Evolutionary conservation across 2,888 invertebrate genomes (phyloP).

Genomic region (Anodontia alba): DNA sequence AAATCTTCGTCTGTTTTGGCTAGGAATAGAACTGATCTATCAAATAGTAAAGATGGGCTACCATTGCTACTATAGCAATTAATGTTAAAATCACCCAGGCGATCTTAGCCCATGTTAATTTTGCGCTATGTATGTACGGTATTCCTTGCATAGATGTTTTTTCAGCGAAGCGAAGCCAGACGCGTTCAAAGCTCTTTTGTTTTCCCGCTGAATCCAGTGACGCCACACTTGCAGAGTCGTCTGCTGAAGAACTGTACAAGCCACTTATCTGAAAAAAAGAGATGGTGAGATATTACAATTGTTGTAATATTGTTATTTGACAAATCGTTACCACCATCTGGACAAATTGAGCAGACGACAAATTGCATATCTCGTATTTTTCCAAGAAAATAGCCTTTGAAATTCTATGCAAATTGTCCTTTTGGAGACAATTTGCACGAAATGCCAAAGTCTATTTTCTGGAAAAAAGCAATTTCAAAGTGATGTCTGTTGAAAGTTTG

Average conservation of each 20-base stretch:
- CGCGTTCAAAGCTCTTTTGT: constrained; percentile 52
- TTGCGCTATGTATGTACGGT: constrained; percentile 68
- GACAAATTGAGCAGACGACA: no score
- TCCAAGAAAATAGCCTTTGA: no score
- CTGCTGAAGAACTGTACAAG: background rate
- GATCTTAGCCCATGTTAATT: constrained; percentile 55
- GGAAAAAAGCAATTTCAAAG: no score
- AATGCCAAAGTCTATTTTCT: no score
- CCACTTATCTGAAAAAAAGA: background rate
- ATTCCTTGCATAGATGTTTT: constrained; percentile 73
- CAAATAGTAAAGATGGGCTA: constrained; percentile 65
- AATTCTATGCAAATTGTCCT: no score
- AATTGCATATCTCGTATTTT: no score
- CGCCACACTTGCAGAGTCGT: constrained; percentile 16
- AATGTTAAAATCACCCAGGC: constrained; percentile 64
- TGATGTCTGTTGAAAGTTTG: no score
- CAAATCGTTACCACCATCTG: no score
- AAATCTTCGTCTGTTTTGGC: constrained; percentile 59
- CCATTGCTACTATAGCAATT: constrained; percentile 53
- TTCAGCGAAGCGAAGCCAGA: constrained; percentile 66
- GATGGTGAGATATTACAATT: no score
- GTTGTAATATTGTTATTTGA: no score
- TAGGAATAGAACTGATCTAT: constrained; percentile 58
- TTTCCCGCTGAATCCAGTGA: constrained; percentile 52
- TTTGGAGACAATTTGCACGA: no score